phyloP scores from a whole-genome alignment of 2,797 vertebrate species.

The Silurus lanzhouensis region DNA sequence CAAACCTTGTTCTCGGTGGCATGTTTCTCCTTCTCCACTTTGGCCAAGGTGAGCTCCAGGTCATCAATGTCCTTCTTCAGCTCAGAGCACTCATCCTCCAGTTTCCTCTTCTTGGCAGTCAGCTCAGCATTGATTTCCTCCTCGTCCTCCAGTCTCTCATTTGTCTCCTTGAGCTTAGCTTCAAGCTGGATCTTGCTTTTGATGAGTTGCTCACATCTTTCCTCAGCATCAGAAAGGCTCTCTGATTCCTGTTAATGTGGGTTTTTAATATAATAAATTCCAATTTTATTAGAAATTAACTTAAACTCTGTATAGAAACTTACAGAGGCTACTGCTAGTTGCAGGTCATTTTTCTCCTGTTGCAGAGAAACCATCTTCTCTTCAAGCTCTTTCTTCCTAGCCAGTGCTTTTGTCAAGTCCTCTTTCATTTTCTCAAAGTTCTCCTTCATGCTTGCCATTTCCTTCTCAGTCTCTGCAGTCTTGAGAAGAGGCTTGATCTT shows the following conservation, averaged over 20 bases:
- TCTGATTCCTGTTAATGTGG: constrained; percentile 49
- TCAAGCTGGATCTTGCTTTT: no score
- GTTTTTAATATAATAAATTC: constrained; percentile 55
- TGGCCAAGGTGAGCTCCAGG: constrained; percentile 46
- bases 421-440: constrained; percentile 78
- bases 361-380: constrained; percentile 80
- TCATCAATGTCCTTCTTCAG: constrained; percentile 50
- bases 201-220: no score
- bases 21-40: constrained; percentile 54
- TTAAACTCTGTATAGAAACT: constrained; percentile 43
- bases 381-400: constrained; percentile 76
- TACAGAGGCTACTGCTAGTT: constrained; percentile 75
- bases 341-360: constrained; percentile 80
- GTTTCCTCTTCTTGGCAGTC: constrained; percentile 41
- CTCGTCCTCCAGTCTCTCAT: constrained; percentile 75
- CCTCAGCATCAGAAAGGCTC: no score
- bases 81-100: constrained; percentile 50
- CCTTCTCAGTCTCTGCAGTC: constrained; percentile 86
- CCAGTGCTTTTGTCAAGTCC: constrained; percentile 75
- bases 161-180: constrained; percentile 45
- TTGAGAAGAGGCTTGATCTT: constrained; percentile 90
- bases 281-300: no score
- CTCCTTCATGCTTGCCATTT: constrained; percentile 82
- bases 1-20: constrained; percentile 53
- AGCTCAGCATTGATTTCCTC: background rate